Evolutionary conservation across 2,113 vertebrate species (phyloP).

Genomic region (Tetrao urogallus): DNA sequence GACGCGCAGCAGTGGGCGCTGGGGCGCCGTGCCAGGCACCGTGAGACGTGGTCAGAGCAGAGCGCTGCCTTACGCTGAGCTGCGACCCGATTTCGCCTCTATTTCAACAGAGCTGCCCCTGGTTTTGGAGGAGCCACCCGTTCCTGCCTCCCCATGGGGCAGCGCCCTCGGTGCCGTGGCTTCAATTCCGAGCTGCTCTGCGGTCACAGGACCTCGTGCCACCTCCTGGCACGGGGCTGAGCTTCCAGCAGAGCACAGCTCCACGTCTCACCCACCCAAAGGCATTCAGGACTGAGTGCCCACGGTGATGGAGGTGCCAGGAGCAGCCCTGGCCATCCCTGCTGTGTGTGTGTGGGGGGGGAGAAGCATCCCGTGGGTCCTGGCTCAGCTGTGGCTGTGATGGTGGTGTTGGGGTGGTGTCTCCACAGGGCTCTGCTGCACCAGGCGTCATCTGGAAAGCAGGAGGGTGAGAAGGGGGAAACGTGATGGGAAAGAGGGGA

Average conservation of each 20-base stretch:
- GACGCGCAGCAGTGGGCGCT: not conserved
- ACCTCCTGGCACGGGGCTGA: not conserved
- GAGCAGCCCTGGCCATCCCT: too few relatives aligned
- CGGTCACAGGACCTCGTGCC: not conserved
- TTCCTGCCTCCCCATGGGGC: not conserved
- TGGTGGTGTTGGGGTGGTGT: too few relatives aligned
- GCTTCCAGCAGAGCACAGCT: fast-evolving
- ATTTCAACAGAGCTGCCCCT: not conserved
- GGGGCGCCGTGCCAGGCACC: too few relatives aligned
- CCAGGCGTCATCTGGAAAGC: not conserved
- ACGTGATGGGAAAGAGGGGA: not conserved
- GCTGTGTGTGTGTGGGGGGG: too few relatives aligned
- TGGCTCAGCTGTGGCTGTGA: too few relatives aligned
- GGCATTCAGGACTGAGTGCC: too few relatives aligned
- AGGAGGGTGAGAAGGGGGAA: not conserved
- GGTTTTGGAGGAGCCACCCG: not conserved
- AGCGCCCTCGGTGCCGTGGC: not conserved
- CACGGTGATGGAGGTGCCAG: too few relatives aligned
- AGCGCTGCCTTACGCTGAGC: fast-evolving
- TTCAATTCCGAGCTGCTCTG: too few relatives aligned
- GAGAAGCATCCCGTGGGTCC: too few relatives aligned
- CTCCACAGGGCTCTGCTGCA: too few relatives aligned
- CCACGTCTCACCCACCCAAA: too few relatives aligned
- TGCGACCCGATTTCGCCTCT: not conserved
- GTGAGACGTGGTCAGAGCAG: too few relatives aligned